Evolutionary conservation across 1,140 invertebrate genomes (phyloP).

Genomic region (Asobara japonica): DNA sequence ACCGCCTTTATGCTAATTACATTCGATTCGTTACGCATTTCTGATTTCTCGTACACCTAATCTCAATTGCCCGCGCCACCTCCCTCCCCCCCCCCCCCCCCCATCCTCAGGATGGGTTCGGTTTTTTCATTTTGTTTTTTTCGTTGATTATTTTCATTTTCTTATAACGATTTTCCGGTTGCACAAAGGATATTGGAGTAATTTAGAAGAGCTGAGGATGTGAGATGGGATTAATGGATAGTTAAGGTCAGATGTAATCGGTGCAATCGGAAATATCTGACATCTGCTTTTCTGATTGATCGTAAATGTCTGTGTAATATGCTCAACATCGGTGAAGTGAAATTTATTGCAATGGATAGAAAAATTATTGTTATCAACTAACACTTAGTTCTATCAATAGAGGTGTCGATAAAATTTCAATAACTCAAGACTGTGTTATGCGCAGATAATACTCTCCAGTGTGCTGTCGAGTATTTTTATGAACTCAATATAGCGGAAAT

Average conservation of each 20-base stretch:
- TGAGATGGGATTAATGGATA: slow-evolving; percentile 21
- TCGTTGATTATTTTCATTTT: not conserved
- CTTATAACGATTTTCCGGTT: not conserved
- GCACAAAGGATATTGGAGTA: slow-evolving; percentile 24
- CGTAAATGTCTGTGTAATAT: not conserved
- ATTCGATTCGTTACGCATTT: slow-evolving; percentile 32
- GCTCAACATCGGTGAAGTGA: not conserved
- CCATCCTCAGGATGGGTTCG: not conserved
- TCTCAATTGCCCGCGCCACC: not conserved
- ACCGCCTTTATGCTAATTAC: slow-evolving; percentile 20
- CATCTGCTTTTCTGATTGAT: not conserved
- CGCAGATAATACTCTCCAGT: too few species aligned
- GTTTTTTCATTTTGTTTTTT: slow-evolving; percentile 1
- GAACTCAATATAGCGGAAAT: not conserved
- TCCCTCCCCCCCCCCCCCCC: too few species aligned
- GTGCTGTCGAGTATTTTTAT: too few species aligned
- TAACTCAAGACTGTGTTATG: too few species aligned
- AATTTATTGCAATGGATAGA: too few species aligned
- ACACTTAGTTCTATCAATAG: too few species aligned
- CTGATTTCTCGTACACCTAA: slow-evolving; percentile 27
- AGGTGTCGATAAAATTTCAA: too few species aligned
- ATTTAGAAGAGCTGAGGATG: not conserved
- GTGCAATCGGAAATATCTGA: slow-evolving; percentile 27
- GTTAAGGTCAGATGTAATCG: slow-evolving; percentile 28
- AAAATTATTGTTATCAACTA: too few species aligned